Evolutionary conservation across 2,113 vertebrate genomes (phyloP).

Genomic region (Grantiella picta): DNA sequence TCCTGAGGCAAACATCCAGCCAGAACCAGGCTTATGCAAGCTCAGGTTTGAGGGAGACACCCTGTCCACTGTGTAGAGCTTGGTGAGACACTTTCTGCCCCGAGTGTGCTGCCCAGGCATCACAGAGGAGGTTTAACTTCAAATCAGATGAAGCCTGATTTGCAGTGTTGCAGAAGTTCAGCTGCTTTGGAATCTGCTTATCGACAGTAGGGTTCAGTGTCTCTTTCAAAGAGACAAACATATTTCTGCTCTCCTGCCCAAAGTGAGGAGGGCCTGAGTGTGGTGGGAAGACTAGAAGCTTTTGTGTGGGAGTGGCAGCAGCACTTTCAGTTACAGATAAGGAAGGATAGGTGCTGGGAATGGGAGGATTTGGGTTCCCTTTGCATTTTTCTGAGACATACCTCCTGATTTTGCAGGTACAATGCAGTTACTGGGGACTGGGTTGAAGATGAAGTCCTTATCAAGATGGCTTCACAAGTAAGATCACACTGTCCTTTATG

Average conservation of each 20-base stretch:
- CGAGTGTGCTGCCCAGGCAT: background rate
- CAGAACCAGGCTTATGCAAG: background rate
- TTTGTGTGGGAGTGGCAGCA: background rate
- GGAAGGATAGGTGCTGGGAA: background rate
- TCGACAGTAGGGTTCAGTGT: background rate
- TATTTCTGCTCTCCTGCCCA: background rate
- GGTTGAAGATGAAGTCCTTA: slow-evolving; percentile 87
- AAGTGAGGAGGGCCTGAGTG: background rate
- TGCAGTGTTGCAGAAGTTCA: background rate
- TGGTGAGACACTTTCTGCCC: background rate
- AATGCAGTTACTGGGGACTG: slow-evolving; percentile 89
- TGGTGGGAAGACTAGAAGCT: background rate
- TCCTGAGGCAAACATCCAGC: background rate
- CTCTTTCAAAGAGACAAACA: background rate
- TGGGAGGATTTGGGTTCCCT: background rate
- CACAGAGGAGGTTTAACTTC: background rate
- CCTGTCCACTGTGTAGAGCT: background rate
- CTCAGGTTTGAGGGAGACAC: background rate
- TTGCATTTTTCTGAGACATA: background rate
- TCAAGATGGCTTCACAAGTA: slow-evolving; percentile 95
- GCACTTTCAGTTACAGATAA: background rate
- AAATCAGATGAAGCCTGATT: background rate
- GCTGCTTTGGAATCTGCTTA: background rate
- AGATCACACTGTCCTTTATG: background rate
- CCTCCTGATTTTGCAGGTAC: slow-evolving; percentile 77